Conservation (phyloP, 2,797 vertebrate genomes). For the Falco berigora region DNA sequence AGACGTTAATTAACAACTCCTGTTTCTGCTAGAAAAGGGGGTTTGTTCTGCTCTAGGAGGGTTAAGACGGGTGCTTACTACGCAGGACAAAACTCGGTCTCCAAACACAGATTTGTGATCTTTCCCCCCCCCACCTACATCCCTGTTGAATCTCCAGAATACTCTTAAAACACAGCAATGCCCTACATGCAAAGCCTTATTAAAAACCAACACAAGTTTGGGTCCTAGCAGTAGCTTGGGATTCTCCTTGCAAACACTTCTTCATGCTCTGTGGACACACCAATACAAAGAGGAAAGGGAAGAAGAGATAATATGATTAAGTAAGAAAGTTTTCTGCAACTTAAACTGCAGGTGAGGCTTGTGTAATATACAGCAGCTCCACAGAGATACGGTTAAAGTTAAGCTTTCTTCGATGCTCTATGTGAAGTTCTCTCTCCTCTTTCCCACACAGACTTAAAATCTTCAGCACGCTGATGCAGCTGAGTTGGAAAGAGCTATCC, state of each 20-base stretch:
- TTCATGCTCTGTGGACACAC: background rate
- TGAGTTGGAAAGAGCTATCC: background rate
- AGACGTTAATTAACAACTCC: constrained; percentile 37
- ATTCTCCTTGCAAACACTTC: background rate
- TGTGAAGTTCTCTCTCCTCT: background rate
- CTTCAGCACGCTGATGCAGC: background rate
- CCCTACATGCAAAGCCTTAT: background rate
- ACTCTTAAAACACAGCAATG: background rate
- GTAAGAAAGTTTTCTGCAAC: background rate
- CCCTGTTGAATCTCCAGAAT: background rate
- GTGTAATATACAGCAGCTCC: background rate
- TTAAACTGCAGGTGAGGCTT: background rate
- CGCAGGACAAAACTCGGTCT: background rate
- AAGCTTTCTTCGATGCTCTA: background rate
- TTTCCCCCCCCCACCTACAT: background rate
- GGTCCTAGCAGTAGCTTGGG: background rate
- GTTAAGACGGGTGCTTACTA: background rate
- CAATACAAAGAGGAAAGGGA: background rate
- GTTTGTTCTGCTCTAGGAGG: background rate
- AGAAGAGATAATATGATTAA: background rate
- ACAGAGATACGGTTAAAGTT: background rate
- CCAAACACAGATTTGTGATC: background rate
- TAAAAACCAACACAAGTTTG: background rate
- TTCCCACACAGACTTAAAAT: background rate
- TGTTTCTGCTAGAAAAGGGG: background rate